phyloP scores from a whole-genome alignment of 2,797 vertebrate genomes.

The Spinibarbus caldwelli region DNA sequence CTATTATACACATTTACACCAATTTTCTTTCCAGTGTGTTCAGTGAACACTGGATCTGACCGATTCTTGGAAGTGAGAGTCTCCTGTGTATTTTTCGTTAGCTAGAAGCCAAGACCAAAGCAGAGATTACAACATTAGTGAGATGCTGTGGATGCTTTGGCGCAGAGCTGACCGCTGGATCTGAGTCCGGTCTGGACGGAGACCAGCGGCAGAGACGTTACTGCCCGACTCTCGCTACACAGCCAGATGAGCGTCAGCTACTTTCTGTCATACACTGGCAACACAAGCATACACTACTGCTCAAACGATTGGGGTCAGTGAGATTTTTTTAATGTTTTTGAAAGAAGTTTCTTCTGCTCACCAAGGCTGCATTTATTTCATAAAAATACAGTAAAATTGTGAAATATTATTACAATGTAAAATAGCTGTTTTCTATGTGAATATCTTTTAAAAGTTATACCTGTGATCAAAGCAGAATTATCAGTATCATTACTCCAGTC shows the following conservation, averaged over 20 bases:
- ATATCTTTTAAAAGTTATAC: background rate
- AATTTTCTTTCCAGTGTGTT: background rate
- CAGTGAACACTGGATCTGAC: background rate
- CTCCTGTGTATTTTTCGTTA: background rate
- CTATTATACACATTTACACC: background rate
- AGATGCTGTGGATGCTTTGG: constrained; percentile 18
- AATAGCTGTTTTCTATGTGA: background rate
- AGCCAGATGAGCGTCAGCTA: background rate
- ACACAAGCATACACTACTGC: background rate
- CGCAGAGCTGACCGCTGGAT: background rate
- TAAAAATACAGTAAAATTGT: background rate
- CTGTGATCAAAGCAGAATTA: background rate
- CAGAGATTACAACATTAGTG: constrained; percentile 25
- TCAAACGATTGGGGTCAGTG: background rate
- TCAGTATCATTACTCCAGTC: background rate
- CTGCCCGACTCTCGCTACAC: background rate
- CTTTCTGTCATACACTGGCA: constrained; percentile 11
- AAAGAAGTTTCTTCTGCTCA: background rate
- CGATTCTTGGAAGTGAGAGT: background rate
- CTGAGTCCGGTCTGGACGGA: background rate
- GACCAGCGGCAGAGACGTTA: background rate
- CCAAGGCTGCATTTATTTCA: background rate
- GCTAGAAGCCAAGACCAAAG: constrained; percentile 26
- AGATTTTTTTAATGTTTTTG: background rate
- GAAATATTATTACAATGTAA: background rate